Conservation (phyloP, 2,797 vertebrate genomes). For the Pelochelys cantorii region DNA sequence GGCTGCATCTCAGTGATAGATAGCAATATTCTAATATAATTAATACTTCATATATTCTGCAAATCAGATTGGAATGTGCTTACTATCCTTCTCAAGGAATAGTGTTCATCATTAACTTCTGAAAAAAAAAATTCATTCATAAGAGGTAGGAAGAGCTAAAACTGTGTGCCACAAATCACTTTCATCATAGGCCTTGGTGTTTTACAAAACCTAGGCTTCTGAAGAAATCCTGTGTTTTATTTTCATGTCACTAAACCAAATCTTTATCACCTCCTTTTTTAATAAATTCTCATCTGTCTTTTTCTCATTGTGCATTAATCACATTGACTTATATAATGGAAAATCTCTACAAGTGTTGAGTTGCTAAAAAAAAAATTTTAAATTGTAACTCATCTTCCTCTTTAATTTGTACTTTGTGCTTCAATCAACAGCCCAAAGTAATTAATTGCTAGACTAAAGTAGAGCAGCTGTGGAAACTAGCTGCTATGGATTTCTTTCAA, state of each 20-base stretch:
- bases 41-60: slow-evolving; percentile 23
- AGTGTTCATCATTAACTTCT: neutral
- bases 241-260: slow-evolving; percentile 14
- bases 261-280: neutral
- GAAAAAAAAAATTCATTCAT: too few relatives aligned
- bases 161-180: slow-evolving; percentile 20
- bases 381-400: neutral
- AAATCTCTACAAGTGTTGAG: neutral
- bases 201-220: slow-evolving; percentile 35
- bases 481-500: neutral
- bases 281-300: slow-evolving; percentile 4
- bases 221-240: neutral
- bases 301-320: neutral
- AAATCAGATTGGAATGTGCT: slow-evolving; percentile 36
- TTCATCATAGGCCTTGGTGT: neutral
- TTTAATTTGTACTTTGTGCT: slow-evolving; percentile 1
- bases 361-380: neutral
- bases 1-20: slow-evolving; percentile 21
- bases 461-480: neutral
- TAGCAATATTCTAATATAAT: slow-evolving; percentile 31
- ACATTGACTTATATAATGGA: slow-evolving; percentile 16
- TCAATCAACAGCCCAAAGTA: neutral
- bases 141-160: neutral
- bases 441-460: slow-evolving; percentile 30
- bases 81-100: slow-evolving; percentile 28